Percentiles rank a stretch among this genome's conserved stretches.
These are phyloP conservation scores for Hirundo rustica DNA, from an alignment of 2,797 vertebrate species.

Conservation along the genomic window DNA sequence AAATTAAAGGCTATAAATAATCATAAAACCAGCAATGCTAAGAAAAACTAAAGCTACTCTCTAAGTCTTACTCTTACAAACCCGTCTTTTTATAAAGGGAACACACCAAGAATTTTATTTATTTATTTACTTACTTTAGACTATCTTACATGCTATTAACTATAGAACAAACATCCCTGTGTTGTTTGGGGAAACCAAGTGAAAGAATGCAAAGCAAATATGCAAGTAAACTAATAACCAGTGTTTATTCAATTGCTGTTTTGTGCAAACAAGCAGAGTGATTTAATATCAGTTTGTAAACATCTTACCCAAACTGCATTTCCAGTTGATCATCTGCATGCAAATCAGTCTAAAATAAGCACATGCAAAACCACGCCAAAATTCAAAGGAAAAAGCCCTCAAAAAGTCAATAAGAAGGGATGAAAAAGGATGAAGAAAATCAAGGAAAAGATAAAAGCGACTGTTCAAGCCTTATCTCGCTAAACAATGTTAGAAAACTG, in stretches of 20 bases:
- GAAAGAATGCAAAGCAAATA: conserved; percentile 39
- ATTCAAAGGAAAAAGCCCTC: neutral
- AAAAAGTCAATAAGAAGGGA: neutral
- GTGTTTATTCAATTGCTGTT: conserved; percentile 20
- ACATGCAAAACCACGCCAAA: neutral
- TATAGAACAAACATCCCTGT: neutral
- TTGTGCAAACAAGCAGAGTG: conserved; percentile 27
- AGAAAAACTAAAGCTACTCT: neutral
- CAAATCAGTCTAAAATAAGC: neutral
- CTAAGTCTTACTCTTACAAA: neutral
- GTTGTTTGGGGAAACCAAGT: neutral
- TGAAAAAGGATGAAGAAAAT: neutral
- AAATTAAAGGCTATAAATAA: neutral
- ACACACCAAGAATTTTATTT: neutral
- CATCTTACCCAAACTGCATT: neutral
- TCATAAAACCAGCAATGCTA: neutral
- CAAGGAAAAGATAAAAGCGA: neutral
- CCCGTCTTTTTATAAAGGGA: neutral
- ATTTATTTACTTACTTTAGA: neutral
- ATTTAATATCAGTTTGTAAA: conserved; percentile 36
- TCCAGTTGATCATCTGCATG: neutral
- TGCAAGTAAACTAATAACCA: conserved; percentile 12
- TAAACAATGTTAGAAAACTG: neutral
- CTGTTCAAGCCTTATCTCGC: neutral
- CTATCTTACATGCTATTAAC: neutral